A percentile compares a stretch with the other conserved stretches of the same genome.
phyloP scores from a whole-genome alignment of 2,888 invertebrate genomes.

The Lypha dubia region DNA sequence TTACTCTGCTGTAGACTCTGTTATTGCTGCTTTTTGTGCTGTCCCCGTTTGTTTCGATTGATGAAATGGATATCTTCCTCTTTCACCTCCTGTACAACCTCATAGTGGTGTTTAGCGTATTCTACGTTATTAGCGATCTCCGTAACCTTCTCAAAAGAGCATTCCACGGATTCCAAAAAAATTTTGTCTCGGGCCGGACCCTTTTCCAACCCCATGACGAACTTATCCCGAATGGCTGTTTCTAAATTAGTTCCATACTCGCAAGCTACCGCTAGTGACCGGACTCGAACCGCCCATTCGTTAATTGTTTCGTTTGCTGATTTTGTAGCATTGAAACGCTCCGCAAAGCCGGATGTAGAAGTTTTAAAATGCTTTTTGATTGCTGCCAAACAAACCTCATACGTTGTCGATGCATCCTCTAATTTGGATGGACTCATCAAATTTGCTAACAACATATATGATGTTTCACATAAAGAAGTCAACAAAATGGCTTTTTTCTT shows the following conservation, averaged over 20 bases:
- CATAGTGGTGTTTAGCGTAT: background rate
- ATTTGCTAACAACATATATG: slow-evolving; percentile 52
- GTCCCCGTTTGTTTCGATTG: no score
- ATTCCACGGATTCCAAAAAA: background rate
- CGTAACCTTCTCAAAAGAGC: background rate
- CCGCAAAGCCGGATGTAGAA: no score
- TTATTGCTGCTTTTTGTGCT: background rate
- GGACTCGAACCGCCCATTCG: background rate
- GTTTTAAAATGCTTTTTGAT: background rate
- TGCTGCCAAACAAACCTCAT: background rate
- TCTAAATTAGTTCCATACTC: background rate
- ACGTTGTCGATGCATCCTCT: slow-evolving; percentile 7
- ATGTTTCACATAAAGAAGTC: slow-evolving; percentile 44
- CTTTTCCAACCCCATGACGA: no score
- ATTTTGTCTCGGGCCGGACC: no score
- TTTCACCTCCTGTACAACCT: background rate
- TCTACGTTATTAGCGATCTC: background rate
- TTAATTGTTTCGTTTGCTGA: background rate
- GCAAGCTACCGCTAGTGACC: background rate
- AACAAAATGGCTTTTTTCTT: slow-evolving; percentile 60
- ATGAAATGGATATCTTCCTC: background rate
- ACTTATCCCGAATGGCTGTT: background rate
- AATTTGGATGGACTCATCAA: slow-evolving; percentile 49
- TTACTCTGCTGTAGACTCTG: no score
- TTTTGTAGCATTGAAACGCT: background rate